A percentile compares a stretch with the other conserved stretches of the same genome.
These are phyloP conservation scores for Unio pictorum DNA, from an alignment of 2,888 invertebrate genomes.

Conservation along the genomic window DNA sequence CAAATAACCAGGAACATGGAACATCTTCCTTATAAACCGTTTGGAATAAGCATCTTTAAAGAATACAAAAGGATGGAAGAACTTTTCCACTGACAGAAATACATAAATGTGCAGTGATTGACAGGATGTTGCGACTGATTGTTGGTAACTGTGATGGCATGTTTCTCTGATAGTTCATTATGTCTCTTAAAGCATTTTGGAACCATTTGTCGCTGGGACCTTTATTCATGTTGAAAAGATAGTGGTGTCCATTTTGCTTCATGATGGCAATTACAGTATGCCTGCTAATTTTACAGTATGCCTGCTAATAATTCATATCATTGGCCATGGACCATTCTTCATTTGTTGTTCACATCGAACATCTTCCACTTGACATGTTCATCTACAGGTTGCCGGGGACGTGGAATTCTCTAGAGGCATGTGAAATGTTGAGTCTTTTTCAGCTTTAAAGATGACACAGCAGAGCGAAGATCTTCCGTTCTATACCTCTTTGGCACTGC, in stretches of 20 bases:
- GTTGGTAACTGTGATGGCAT: background rate
- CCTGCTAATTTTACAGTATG: constrained; percentile 1
- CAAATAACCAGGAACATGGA: constrained; percentile 6
- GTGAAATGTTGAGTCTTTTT: too few species aligned
- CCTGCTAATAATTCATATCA: constrained; percentile 5
- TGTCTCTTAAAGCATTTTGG: background rate
- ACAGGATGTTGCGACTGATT: background rate
- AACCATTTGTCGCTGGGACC: constrained; percentile 15
- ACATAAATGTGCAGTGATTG: constrained; percentile 12
- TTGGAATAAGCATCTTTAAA: constrained; percentile 2
- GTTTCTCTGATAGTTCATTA: constrained; percentile 4
- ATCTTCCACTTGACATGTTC: too few species aligned
- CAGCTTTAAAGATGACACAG: too few species aligned
- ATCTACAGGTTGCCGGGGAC: too few species aligned
- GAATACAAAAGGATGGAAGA: background rate
- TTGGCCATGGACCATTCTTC: constrained; percentile 1
- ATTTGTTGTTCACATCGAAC: background rate
- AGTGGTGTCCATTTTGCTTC: background rate
- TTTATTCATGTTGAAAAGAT: constrained; percentile 8
- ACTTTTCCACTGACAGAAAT: constrained; percentile 8
- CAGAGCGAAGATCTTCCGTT: too few species aligned
- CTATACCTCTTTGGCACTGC: too few species aligned
- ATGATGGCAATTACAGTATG: background rate
- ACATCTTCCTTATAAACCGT: background rate
- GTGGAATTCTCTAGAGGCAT: too few species aligned